Evolutionary conservation across 2,797 vertebrate species (phyloP).

Genomic region (Falco berigora): DNA sequence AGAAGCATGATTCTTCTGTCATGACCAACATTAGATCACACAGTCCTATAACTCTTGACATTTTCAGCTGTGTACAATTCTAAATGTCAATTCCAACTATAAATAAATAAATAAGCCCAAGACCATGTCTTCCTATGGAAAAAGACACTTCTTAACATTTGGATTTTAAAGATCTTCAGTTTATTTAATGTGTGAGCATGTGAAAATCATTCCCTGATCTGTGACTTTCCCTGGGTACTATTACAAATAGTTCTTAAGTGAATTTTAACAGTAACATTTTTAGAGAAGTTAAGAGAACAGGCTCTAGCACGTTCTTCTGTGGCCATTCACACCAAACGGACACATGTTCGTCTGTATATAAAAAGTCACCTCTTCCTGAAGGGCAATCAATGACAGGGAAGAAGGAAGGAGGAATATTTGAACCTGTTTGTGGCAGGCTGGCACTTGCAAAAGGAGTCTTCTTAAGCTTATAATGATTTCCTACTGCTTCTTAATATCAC

Average conservation of each 20-base stretch:
- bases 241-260: not conserved
- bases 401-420: not conserved
- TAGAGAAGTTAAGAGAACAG: not conserved
- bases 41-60: not conserved
- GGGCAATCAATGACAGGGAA: not conserved
- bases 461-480: not conserved
- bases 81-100: not conserved
- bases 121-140: not conserved
- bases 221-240: not conserved
- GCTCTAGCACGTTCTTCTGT: not conserved
- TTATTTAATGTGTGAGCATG: not conserved
- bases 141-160: not conserved
- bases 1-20: not conserved
- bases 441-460: not conserved
- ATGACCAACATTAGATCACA: not conserved
- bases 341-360: accelerated
- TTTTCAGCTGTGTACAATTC: not conserved
- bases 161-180: not conserved
- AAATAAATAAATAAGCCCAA: not conserved
- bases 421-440: not conserved
- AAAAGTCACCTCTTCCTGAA: not conserved
- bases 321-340: not conserved
- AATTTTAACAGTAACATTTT: not conserved
- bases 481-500: not conserved
- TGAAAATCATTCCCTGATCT: not conserved